Conservation (phyloP, 2,113 vertebrate genomes). For the Chlamydotis undulata region DNA sequence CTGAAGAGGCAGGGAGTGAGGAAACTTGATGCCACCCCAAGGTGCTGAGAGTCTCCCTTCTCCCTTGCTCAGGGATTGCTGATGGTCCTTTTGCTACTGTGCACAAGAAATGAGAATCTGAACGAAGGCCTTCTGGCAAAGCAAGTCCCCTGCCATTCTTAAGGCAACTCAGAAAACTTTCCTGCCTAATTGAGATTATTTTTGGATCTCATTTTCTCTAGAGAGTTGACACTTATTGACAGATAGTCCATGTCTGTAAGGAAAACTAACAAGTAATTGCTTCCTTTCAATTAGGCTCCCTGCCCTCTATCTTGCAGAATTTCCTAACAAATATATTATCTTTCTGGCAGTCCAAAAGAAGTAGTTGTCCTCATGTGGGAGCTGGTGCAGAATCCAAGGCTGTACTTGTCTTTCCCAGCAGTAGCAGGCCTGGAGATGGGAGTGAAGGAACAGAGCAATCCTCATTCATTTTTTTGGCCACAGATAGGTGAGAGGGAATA, state of each 20-base stretch:
- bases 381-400: background rate
- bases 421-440: background rate
- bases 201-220: background rate
- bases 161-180: background rate
- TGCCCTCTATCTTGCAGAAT: background rate
- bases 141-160: background rate
- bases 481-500: background rate
- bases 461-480: background rate
- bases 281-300: background rate
- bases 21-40: background rate
- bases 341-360: background rate
- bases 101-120: background rate
- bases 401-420: background rate
- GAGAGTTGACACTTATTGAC: background rate
- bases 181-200: background rate
- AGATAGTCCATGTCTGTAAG: background rate
- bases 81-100: background rate
- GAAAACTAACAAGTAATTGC: background rate
- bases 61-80: background rate
- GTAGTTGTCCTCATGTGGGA: background rate
- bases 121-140: background rate
- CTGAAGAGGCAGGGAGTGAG: background rate
- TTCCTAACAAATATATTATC: background rate
- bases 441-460: background rate
- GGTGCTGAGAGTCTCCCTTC: background rate